Evolutionary conservation across 1,140 invertebrate species (phyloP), one percentile per base, ranked within the genome.

Genomic region (Caerostris extrusa): DNA sequence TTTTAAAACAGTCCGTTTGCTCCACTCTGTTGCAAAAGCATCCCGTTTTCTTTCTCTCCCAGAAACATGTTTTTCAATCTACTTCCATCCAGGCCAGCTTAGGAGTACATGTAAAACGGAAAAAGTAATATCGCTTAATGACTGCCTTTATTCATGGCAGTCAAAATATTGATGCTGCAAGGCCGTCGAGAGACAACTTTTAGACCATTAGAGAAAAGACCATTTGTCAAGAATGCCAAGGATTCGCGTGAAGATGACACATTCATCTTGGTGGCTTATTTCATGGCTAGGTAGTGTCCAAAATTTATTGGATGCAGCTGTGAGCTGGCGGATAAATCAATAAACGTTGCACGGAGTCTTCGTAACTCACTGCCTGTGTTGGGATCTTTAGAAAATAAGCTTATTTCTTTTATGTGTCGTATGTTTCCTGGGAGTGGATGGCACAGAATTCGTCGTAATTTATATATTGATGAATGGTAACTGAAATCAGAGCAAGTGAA

Each of bases 31-130:
- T 34, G 34, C 34, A 34, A 34, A 34, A 34, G 34, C 34, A 34
- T 34, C 34, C 34, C 34, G 34, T 53, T 89, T 90, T 86, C 57
- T 64, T 57, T n/a, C 60, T 67, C 34, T 57, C 57, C 19, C 5
- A 50, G 53, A 85, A 55, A 53, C 8, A 86, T 55, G 53, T 71
- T 53, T 34, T 94, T 67, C 56, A 53, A 58, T 91, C 60, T 67
- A 77, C 17, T 88, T 57, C n/a, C 57, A 34, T 88, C 19, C 56
- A 57, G 64, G 81, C 83, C 81, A 71, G 67, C 90, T 69, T 58
- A 69, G 14, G 90, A 60, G 60, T 89, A 94, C 50, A 90, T 61
- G 71, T 94, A 86, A 58, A 56, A 58, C 8, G 57, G 83, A 67
- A 71, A 85, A 61, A 61, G 82, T 17, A 19, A 94, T 77, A 77